Evolutionary conservation across 2,113 vertebrate species (phyloP).

Genomic region (Hippocampus mohnikei): DNA sequence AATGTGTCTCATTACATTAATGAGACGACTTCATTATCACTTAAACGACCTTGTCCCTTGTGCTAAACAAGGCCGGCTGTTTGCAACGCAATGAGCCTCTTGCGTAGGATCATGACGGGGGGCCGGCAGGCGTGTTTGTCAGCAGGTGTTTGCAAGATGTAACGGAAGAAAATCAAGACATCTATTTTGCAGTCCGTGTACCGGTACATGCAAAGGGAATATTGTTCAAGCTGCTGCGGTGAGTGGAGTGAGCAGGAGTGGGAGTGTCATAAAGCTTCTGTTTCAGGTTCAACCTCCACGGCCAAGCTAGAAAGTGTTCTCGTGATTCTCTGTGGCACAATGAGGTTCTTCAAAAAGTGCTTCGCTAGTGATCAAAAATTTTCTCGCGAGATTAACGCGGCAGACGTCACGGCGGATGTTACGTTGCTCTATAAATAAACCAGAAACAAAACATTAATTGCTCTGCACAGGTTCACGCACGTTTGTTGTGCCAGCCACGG

Average conservation of each 20-base stretch:
- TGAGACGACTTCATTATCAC: constrained; percentile 74
- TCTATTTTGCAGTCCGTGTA: constrained; percentile 30
- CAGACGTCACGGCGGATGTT: no score
- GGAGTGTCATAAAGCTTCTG: background rate
- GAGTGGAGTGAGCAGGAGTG: background rate
- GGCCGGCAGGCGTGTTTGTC: constrained; percentile 15
- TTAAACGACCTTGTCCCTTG: constrained; percentile 67
- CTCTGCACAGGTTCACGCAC: no score
- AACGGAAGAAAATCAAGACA: constrained; percentile 21
- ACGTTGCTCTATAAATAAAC: no score
- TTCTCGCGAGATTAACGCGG: no score
- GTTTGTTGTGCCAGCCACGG: no score
- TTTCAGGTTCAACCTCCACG: background rate
- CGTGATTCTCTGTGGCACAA: background rate
- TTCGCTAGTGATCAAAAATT: no score
- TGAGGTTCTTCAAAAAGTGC: background rate
- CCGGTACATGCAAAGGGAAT: constrained; percentile 1
- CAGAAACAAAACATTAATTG: no score
- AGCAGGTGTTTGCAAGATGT: constrained; percentile 39
- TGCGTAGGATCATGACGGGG: constrained; percentile 36
- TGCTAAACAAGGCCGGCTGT: constrained; percentile 57
- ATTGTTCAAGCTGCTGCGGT: background rate
- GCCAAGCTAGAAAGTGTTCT: background rate
- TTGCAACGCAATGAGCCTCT: constrained; percentile 41
- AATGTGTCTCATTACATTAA: constrained; percentile 72